Base-by-base conservation (phyloP, 2,888 invertebrate genomes). In the Philonicus albiceps region DNA sequence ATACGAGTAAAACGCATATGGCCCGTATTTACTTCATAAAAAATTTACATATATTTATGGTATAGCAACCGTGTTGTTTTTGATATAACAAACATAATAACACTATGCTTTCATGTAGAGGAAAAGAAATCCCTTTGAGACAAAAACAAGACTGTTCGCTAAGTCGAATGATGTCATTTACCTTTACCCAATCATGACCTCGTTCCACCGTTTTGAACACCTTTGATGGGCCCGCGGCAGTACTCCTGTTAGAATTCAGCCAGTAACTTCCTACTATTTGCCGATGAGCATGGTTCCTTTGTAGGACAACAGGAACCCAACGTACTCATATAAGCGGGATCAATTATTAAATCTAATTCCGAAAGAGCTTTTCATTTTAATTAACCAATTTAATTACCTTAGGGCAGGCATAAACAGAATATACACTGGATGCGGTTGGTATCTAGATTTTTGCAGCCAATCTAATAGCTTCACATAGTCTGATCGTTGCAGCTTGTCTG, bases 341-440 rank as follows among this genome's bases (percentile, higher is more conserved):
- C 78, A 78, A 78, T 49, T 49, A 78, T 78, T 78, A 78, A 49
- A 78, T 49, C 78, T 78, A 49, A 78, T 49, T 76, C 30, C 78
- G 49, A 27, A 78, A 49, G 78, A 49, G 78, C 22, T 49, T 49
- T 78, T 78, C 78, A 78, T 78, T 78, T 78, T 78, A 78, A 78
- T 78, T 49, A 78, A 64, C 64, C 64, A 49, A 49, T 64, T 19
- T 27, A 64, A 8, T 64, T 64, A 11, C 64, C 11, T 64, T 22
- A 64, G 64, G 27, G 22, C 22, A 27, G 64, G 64, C 64, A 64
- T 64, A 64, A 27, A 27, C 11, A 19, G 27, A 64, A 64, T 27
- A 64, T 64, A 27, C 64, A 27, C 11, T 64, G 64, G 27, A 64
- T 27, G 64, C 55, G 55, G 81, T 7, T 19, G 81, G 34, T 22